These are phyloP conservation scores for Whitmania pigra DNA, from an alignment of 1,140 invertebrate species.

Conservation along the genomic window DNA sequence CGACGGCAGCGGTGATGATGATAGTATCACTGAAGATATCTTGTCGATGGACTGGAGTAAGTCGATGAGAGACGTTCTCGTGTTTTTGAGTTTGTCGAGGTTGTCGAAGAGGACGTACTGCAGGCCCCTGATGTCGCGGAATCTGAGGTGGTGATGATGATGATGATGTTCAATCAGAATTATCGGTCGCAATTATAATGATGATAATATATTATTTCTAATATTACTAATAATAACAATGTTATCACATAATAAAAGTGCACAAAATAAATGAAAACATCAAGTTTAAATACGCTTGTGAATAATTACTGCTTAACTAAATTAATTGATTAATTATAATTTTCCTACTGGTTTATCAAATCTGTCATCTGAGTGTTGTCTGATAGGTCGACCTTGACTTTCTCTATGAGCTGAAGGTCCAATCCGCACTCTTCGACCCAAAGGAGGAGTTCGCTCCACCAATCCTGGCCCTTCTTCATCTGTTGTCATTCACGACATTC, in stretches of 20 bases:
- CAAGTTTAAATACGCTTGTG: too few relatives aligned
- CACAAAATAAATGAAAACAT: too few relatives aligned
- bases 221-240: too few relatives aligned
- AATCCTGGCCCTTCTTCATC: slow-evolving; percentile 29
- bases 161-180: too few relatives aligned
- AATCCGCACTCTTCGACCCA: slow-evolving; percentile 29
- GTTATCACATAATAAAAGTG: too few relatives aligned
- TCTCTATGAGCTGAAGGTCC: slow-evolving; percentile 37
- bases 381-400: slow-evolving; percentile 42
- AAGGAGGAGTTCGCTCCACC: slow-evolving; percentile 40
- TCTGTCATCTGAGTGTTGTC: slow-evolving; percentile 24
- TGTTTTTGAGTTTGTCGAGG: slow-evolving; percentile 40
- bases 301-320: too few relatives aligned
- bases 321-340: not conserved
- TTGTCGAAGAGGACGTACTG: slow-evolving; percentile 42
- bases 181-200: too few relatives aligned
- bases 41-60: slow-evolving; percentile 20
- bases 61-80: slow-evolving; percentile 37
- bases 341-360: not conserved
- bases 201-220: too few relatives aligned
- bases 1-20: slow-evolving; percentile 3
- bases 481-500: too few relatives aligned
- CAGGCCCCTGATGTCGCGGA: slow-evolving; percentile 37
- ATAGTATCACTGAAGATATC: not conserved
- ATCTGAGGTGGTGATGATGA: slow-evolving; percentile 29